Conservation (phyloP, 2,113 vertebrate genomes). For the Saguinus imperator region DNA sequence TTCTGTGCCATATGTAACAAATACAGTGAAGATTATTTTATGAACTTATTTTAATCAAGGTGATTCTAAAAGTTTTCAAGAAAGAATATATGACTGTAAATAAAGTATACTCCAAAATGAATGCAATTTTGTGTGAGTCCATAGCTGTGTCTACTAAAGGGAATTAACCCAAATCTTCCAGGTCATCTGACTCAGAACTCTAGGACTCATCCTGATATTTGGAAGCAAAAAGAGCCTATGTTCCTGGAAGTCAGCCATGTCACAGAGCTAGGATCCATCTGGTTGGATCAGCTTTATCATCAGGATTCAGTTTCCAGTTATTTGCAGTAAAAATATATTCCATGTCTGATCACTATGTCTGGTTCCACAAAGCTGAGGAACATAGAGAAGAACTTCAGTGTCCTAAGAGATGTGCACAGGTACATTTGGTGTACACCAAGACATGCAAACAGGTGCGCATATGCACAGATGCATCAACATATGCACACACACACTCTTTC, state of each 20-base stretch:
- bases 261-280: neutral
- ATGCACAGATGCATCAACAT: no score
- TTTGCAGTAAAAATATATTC: neutral
- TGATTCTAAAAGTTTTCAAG: slow-evolving; percentile 36
- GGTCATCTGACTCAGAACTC: neutral
- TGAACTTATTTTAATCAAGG: slow-evolving; percentile 62
- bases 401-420: neutral
- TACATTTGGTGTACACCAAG: neutral
- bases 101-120: slow-evolving; percentile 57
- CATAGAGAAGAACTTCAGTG: neutral
- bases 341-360: neutral
- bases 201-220: neutral
- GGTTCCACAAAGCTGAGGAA: neutral
- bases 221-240: neutral
- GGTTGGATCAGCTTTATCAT: neutral
- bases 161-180: neutral
- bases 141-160: neutral
- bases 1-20: slow-evolving; percentile 67
- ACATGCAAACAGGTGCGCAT: neutral
- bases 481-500: neutral
- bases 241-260: neutral
- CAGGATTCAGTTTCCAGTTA: neutral
- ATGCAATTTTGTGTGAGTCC: neutral
- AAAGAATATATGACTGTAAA: slow-evolving; percentile 34
- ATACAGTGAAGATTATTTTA: slow-evolving; percentile 27